A percentile compares a stretch with the other conserved stretches of the same genome.
Conservation (phyloP, 1,140 invertebrate genomes). For the Rhyacophila brunnea region DNA sequence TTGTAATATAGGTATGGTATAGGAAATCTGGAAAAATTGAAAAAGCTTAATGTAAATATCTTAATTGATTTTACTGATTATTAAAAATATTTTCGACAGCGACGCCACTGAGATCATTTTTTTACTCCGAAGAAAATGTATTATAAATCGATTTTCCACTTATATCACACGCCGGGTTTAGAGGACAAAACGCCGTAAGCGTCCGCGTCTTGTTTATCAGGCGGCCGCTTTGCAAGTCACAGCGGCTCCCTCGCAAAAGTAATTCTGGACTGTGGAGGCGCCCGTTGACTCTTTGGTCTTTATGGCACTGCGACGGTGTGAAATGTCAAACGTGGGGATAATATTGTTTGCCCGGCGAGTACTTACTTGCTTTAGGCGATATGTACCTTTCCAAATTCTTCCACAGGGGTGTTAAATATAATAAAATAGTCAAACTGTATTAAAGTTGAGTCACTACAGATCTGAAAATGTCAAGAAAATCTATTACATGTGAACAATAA, state of each 20-base stretch:
- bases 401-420: too few species aligned
- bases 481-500: too few species aligned
- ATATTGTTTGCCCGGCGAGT: conserved; percentile 32
- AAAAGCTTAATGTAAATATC: too few species aligned
- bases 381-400: too few species aligned
- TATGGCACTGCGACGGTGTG: conserved; percentile 7
- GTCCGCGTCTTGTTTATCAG: not conserved
- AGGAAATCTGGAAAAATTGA: too few species aligned
- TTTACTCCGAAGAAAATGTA: conserved; percentile 30
- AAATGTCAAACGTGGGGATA: conserved; percentile 35
- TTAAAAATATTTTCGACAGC: not conserved
- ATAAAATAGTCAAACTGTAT: too few species aligned
- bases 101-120: conserved; percentile 23
- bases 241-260: conserved; percentile 5
- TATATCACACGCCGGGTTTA: conserved; percentile 27
- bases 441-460: too few species aligned
- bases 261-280: conserved; percentile 10
- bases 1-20: too few species aligned
- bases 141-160: conserved; percentile 38
- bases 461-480: too few species aligned
- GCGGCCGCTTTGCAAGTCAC: conserved; percentile 1
- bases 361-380: conserved; percentile 17
- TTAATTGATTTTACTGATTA: too few species aligned
- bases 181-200: conserved; percentile 14
- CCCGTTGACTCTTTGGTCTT: conserved; percentile 23